phyloP scores from a whole-genome alignment of 1,140 invertebrate genomes.

The Sitophilus oryzae region DNA sequence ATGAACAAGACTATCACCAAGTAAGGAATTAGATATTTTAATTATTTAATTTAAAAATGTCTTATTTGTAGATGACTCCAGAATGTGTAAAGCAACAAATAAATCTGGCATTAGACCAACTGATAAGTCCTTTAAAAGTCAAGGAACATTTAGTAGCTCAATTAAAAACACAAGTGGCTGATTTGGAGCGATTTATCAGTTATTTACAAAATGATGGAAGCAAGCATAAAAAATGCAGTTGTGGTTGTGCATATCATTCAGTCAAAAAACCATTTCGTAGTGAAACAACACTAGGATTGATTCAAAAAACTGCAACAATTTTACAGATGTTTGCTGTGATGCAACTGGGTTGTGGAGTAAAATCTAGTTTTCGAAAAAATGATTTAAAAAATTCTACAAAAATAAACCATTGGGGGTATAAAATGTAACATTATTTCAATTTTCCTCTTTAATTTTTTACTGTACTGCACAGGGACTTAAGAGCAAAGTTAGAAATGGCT shows the following conservation, averaged over 20 bases:
- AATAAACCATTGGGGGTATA: conserved; percentile 84
- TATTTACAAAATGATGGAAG: conserved; percentile 79
- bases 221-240: conserved; percentile 52
- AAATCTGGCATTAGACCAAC: conserved; percentile 63
- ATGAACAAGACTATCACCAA: conserved; percentile 64
- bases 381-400: conserved; percentile 78
- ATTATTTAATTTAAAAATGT: not conserved
- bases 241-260: conserved; percentile 58
- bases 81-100: conserved; percentile 60
- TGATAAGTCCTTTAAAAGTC: conserved; percentile 91
- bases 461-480: conserved; percentile 82
- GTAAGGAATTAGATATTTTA: conserved; percentile 19
- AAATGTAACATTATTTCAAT: conserved; percentile 14
- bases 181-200: conserved; percentile 94
- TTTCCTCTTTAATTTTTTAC: conserved; percentile 35
- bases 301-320: conserved; percentile 78
- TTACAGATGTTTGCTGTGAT: conserved; percentile 90
- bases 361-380: conserved; percentile 66
- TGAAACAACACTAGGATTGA: conserved; percentile 59
- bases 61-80: conserved; percentile 45
- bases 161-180: conserved; percentile 92
- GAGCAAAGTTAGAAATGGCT: conserved; percentile 88
- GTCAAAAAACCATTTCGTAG: conserved; percentile 40
- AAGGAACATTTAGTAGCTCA: conserved; percentile 93
- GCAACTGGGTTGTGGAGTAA: conserved; percentile 78